Evolutionary conservation across 2,888 invertebrate genomes (phyloP), one percentile per base, ranked within the genome.

Genomic region (Amphipyra tragopoginis): DNA sequence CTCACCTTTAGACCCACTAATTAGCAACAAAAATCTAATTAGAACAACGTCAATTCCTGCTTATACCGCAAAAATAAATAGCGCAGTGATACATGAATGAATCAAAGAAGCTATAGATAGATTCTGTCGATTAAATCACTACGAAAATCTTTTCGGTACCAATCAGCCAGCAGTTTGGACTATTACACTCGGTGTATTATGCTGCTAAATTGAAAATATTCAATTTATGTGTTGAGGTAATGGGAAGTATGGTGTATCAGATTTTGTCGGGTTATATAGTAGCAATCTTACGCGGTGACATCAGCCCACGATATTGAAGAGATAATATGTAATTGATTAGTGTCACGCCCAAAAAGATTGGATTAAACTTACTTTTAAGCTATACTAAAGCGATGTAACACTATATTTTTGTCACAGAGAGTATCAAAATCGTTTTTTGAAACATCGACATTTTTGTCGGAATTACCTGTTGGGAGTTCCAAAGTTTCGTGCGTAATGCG

Each of bases 241-340:
- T 39, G 39, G 8, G 7, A 34, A 53, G n/a, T n/a, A 38, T 38
- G 33, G 58, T 54, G 42, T 72, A 69, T 67, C 53, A 5, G 42
- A 83, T 66, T 85, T 75, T 73, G 90, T 65, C 86, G 93, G 84
- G 54, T 93, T 84, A 86, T 81, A 83, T 69, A 72, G 83, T 82
- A 81, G 80, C 86, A 83, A 87, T 89, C 88, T 89, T 88, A 84
- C 79, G 79, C 77, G 89, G 85, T 92, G 92, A 93, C 91, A 91
- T 93, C 93, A 93, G 85, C 89, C 72, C 71, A 68, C 76, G 65
- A 83, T 87, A 87, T 89, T 88, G 84, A 84, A 83, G 85, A 90
- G 91, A 92, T 93, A 92, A 90, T 86, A 84, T 72, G 75, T 84
- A 90, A 90, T 88, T 90, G 90, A 88, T 87, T 84, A 79, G 72